These are phyloP conservation scores for Dascyllus trimaculatus DNA, from an alignment of 2,113 vertebrate species.

Conservation along the genomic window DNA sequence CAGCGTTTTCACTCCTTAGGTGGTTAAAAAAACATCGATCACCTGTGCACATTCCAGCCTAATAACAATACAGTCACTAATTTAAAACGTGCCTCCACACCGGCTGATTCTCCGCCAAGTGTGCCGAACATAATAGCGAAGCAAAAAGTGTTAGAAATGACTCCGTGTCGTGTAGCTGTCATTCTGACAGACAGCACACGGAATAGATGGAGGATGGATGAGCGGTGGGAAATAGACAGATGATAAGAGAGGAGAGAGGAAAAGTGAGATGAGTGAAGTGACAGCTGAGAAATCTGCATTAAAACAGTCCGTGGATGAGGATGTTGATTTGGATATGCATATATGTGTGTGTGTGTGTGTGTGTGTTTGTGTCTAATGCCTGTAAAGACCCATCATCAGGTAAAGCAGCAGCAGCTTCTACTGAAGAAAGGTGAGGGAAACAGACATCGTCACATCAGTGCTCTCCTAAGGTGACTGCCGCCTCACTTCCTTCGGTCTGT, in stretches of 20 bases:
- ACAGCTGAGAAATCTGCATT: slow-evolving; percentile 46
- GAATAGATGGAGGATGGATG: slow-evolving; percentile 14
- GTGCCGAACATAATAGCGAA: background rate
- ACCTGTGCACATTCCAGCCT: background rate
- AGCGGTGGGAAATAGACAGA: slow-evolving; percentile 20
- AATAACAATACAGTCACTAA: background rate
- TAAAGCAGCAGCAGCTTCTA: slow-evolving; percentile 22
- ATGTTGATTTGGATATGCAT: background rate
- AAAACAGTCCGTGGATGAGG: slow-evolving; percentile 17
- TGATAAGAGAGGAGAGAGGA: slow-evolving; percentile 28
- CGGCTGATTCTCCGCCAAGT: background rate
- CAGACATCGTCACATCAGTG: background rate
- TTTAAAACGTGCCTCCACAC: background rate
- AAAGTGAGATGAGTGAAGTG: slow-evolving; percentile 27
- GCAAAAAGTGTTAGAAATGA: slow-evolving; percentile 19
- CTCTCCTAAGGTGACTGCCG: background rate
- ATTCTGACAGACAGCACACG: slow-evolving; percentile 27
- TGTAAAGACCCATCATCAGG: slow-evolving; percentile 19
- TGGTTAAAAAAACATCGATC: background rate
- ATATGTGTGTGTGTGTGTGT: background rate
- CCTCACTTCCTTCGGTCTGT: background rate
- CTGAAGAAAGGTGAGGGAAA: background rate
- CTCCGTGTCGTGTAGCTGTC: slow-evolving; percentile 8
- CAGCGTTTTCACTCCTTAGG: background rate
- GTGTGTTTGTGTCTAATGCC: background rate